Percentiles rank a stretch among this genome's conserved stretches.
phyloP scores from a whole-genome alignment of 2,113 vertebrate species.

The Acanthisitta chloris region DNA sequence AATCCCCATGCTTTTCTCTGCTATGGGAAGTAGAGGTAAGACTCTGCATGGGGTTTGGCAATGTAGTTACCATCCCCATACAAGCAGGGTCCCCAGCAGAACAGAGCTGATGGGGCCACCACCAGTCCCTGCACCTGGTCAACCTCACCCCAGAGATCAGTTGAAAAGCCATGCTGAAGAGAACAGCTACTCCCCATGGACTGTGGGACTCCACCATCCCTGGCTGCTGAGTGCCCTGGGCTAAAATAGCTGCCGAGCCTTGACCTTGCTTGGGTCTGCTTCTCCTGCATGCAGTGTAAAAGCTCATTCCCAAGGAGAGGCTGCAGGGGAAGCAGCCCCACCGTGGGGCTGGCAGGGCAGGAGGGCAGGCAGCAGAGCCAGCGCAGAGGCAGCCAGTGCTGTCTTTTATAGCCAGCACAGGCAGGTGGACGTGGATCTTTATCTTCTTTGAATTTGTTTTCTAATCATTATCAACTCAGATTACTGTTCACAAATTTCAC shows the following conservation, averaged over 20 bases:
- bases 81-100: fast-evolving
- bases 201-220: fast-evolving
- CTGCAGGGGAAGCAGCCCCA: fast-evolving
- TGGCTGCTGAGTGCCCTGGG: fast-evolving
- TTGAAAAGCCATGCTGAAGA: fast-evolving
- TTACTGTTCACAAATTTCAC: conserved; percentile 71
- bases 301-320: neutral
- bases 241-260: neutral
- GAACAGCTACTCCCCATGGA: neutral
- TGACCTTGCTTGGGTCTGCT: neutral
- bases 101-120: neutral
- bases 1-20: neutral
- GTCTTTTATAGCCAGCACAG: fast-evolving
- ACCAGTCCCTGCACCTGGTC: neutral
- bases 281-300: fast-evolving
- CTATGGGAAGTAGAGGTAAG: neutral
- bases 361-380: neutral
- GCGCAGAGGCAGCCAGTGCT: neutral
- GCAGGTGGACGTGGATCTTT: conserved; percentile 9
- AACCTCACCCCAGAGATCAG: fast-evolving
- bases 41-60: neutral
- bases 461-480: conserved; percentile 75
- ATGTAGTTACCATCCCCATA: neutral
- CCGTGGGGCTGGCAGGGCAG: fast-evolving
- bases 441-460: conserved; percentile 62